Conservation (phyloP, 2,888 invertebrate genomes). For the Alviniconcha strummeri region DNA sequence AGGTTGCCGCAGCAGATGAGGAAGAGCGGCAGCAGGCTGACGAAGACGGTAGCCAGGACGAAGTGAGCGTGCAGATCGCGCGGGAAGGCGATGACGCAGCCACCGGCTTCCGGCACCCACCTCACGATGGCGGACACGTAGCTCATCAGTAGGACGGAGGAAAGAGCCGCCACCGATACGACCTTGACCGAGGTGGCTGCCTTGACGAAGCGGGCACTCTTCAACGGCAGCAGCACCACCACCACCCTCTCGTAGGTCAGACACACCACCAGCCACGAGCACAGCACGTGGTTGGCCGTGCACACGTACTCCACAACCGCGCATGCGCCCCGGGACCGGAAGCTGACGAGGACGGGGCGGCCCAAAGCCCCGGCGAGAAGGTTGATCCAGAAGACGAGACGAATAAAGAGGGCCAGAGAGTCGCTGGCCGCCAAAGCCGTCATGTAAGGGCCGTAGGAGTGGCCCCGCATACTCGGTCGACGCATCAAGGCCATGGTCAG, state of each 20-base stretch:
- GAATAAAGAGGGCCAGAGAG: neutral
- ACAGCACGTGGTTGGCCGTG: constrained; percentile 22
- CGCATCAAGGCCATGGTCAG: constrained; percentile 11
- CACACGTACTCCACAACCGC: constrained; percentile 10
- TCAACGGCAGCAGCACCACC: neutral
- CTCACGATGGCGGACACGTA: neutral
- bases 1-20: constrained; percentile 12
- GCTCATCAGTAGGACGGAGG: neutral
- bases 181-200: neutral
- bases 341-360: neutral
- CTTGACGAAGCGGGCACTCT: neutral
- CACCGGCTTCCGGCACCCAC: neutral
- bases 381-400: neutral
- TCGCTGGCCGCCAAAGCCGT: constrained; percentile 11
- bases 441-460: constrained; percentile 23
- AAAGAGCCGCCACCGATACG: neutral
- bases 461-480: neutral
- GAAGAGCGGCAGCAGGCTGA: constrained; percentile 2
- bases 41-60: neutral
- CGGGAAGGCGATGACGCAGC: constrained; percentile 3
- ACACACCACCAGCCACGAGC: constrained; percentile 21
- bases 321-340: constrained; percentile 8
- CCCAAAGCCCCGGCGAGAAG: neutral
- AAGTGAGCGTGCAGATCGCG: neutral
- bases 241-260: neutral